Percentiles rank a stretch among this genome's conserved stretches.
These are phyloP conservation scores for Griposia aprilina DNA, from an alignment of 2,888 invertebrate species.

Conservation along the genomic window DNA sequence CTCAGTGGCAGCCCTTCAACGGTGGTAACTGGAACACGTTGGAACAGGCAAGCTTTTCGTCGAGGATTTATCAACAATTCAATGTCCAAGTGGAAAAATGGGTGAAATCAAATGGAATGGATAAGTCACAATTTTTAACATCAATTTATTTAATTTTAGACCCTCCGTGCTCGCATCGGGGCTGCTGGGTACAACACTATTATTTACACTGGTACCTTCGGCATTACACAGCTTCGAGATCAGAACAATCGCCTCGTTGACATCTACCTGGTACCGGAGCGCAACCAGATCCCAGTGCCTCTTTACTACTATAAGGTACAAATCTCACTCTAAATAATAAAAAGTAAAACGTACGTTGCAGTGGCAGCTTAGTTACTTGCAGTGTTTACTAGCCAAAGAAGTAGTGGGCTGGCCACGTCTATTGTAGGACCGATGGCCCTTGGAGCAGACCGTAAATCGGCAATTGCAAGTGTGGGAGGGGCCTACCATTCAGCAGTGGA, in stretches of 20 bases:
- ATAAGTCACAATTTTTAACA: not conserved
- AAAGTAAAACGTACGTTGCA: not conserved
- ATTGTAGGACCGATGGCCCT: not conserved
- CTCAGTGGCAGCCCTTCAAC: constrained; percentile 92
- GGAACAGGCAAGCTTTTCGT: constrained; percentile 78
- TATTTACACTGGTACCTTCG: constrained; percentile 91
- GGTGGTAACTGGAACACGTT: constrained; percentile 91
- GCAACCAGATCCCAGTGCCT: constrained; percentile 84
- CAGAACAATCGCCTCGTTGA: constrained; percentile 81
- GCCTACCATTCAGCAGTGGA: too few species aligned
- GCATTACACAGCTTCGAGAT: constrained; percentile 90
- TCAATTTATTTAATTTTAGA: constrained; percentile 69
- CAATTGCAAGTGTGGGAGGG: not conserved
- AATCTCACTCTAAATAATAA: not conserved
- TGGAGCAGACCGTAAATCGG: not conserved
- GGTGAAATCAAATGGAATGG: not conserved
- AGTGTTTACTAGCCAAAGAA: not conserved
- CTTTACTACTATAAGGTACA: constrained; percentile 86
- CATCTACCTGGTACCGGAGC: constrained; percentile 82
- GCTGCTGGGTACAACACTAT: constrained; percentile 81
- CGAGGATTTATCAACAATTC: not conserved
- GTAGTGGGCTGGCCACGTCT: not conserved
- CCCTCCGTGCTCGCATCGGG: constrained; percentile 82
- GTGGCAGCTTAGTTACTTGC: not conserved
- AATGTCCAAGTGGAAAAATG: not conserved